Percentiles rank a stretch among this genome's conserved stretches.
phyloP scores from a whole-genome alignment of 2,113 vertebrate species.

The Datnioides undecimradiatus region DNA sequence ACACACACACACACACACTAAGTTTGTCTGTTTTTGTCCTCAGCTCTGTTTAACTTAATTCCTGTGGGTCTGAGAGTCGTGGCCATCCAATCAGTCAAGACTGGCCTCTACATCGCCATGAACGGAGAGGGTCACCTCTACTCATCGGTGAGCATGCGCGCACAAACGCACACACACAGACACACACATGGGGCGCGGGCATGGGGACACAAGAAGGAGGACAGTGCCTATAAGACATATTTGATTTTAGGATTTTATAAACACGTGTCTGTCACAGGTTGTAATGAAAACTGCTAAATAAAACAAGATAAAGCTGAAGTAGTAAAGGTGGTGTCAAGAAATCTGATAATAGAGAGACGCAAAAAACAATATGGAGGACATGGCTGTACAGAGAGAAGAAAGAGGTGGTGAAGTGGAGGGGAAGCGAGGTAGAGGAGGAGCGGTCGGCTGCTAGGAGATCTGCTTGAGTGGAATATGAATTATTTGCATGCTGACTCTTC shows the following conservation, averaged over 20 bases:
- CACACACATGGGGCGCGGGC: neutral
- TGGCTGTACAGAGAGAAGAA: neutral
- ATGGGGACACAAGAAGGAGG: neutral
- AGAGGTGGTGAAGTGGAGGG: conserved; percentile 26
- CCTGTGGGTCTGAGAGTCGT: conserved; percentile 96
- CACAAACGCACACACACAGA: conserved; percentile 4
- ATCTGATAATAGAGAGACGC: conserved; percentile 3
- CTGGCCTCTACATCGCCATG: conserved; percentile 95
- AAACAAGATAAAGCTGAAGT: too few relatives aligned
- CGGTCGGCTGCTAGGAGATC: conserved; percentile 3
- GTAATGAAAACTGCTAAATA: neutral
- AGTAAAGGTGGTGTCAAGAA: too few relatives aligned
- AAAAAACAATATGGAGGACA: neutral
- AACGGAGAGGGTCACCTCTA: conserved; percentile 98
- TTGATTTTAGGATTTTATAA: neutral
- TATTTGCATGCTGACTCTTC: conserved; percentile 70
- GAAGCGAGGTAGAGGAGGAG: conserved; percentile 36
- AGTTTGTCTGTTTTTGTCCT: conserved; percentile 60
- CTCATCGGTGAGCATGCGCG: conserved; percentile 90
- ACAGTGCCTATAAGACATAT: neutral
- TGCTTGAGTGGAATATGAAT: conserved; percentile 68
- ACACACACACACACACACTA: neutral
- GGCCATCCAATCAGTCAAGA: conserved; percentile 97
- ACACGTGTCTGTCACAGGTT: neutral
- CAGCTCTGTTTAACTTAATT: conserved; percentile 98